These are phyloP conservation scores for Athene cunicularia DNA, from an alignment of 2,113 vertebrate genomes.

Conservation along the genomic window DNA sequence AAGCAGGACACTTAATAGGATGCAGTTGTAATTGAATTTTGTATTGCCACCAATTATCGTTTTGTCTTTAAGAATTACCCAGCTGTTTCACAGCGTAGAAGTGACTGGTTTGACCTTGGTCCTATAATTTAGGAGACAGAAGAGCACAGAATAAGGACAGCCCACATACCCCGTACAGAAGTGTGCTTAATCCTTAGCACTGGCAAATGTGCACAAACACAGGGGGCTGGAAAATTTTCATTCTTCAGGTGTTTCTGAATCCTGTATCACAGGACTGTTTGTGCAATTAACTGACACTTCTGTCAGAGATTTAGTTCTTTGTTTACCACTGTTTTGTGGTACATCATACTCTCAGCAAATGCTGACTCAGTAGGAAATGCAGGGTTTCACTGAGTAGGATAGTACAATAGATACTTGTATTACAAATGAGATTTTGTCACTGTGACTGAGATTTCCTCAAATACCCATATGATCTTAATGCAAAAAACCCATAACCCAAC, in stretches of 20 bases:
- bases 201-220: neutral
- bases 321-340: neutral
- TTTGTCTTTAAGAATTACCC: neutral
- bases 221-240: neutral
- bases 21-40: neutral
- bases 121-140: neutral
- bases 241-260: neutral
- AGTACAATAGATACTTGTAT: neutral
- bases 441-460: neutral
- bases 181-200: neutral
- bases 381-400: neutral
- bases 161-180: neutral
- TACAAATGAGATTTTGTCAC: neutral
- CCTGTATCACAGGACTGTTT: neutral
- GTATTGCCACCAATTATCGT: neutral
- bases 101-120: neutral
- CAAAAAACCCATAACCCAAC: neutral
- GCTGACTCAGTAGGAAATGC: neutral
- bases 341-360: neutral
- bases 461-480: too few species aligned
- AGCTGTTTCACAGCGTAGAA: neutral
- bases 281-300: neutral
- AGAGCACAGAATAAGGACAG: neutral
- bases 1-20: neutral
- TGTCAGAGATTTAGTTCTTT: neutral